A percentile compares a stretch with the other conserved stretches of the same genome.
Conservation (phyloP, 2,113 vertebrate species). For the Marmota flaviventris region DNA sequence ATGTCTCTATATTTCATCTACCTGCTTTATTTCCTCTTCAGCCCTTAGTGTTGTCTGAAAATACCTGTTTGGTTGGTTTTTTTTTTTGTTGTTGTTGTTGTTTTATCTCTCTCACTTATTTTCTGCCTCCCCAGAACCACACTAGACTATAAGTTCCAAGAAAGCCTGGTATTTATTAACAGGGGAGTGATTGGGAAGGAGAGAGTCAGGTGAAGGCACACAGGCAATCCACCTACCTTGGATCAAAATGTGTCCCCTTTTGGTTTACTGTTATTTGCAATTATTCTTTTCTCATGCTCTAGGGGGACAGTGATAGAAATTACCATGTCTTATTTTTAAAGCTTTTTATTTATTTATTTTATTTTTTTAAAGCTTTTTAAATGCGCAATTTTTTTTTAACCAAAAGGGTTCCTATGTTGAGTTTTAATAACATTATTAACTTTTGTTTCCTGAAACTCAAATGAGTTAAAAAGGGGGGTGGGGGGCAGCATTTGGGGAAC, state of each 20-base stretch:
- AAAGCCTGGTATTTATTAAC: background rate
- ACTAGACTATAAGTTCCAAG: background rate
- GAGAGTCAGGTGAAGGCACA: fast-evolving
- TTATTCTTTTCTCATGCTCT: background rate
- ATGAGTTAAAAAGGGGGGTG: conserved; percentile 29
- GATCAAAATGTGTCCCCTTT: background rate
- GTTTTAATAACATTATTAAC: conserved; percentile 58
- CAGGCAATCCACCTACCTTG: background rate
- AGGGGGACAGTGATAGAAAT: conserved; percentile 30
- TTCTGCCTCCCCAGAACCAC: background rate
- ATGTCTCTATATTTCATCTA: background rate
- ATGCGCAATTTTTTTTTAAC: background rate
- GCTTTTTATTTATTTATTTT: background rate
- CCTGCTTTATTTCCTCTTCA: background rate
- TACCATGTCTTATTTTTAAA: conserved; percentile 21
- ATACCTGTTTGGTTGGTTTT: background rate
- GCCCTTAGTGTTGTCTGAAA: background rate
- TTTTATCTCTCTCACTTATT: background rate
- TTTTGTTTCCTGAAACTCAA: conserved; percentile 73
- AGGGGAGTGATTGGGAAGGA: background rate
- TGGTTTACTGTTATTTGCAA: background rate
- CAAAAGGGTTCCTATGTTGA: conserved; percentile 32
- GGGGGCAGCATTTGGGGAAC: background rate
- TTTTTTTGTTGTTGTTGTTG: too few relatives aligned
- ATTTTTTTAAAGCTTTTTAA: conserved; percentile 47